Base-by-base conservation (phyloP, 2,797 vertebrate species). In the Thripadectes ignobilis region DNA sequence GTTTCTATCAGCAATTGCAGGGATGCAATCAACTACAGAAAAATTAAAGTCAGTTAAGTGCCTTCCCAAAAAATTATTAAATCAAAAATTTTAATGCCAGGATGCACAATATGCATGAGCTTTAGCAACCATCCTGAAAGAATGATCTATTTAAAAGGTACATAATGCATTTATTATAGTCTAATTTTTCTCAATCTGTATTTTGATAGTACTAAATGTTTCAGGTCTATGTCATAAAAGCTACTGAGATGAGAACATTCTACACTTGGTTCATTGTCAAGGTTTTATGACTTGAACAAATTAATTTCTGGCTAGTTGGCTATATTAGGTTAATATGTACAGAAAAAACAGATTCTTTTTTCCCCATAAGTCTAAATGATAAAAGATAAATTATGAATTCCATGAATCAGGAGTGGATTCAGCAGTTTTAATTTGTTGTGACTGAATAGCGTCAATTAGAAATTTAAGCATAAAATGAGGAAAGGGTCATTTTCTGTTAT, bases 131-230 rank as follows among this genome's bases (percentile, higher is more conserved):
- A 86, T 63, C 21, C 73, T 89, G 69, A 52, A 95, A 96, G 13
- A 46, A 88, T 92, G 66, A 46, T 71, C 39, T 92, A 10, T 91
- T 92, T 67, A 91, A 97, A 94, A 77, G 18, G 4, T 49, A 45
- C 1, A 0, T 38, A 96, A 94, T 80, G n/a, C 30, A 88, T 85
- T 88, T 95, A 58, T 77, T 65, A 69, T 14, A 8, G 23, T 66
- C 93, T 66, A 77, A n/a, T 87, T 65, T 93, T 81, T 81, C 57
- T 92, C 46, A 34, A 45, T 48, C 2, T 1, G 2, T 63, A 55
- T 96, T 91, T 83, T 93, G 29, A 63, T 15, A 89, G 10, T 45
- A 69, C 39, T 91, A 85, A 82, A 95, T 81, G 8, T 41, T 96
- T 54, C 51, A 93, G 58, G 10, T 74, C 34, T 85, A 34, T 52